These are phyloP conservation scores for Harpagoxenus sublaevis DNA, from an alignment of 2,888 invertebrate species.

Conservation along the genomic window DNA sequence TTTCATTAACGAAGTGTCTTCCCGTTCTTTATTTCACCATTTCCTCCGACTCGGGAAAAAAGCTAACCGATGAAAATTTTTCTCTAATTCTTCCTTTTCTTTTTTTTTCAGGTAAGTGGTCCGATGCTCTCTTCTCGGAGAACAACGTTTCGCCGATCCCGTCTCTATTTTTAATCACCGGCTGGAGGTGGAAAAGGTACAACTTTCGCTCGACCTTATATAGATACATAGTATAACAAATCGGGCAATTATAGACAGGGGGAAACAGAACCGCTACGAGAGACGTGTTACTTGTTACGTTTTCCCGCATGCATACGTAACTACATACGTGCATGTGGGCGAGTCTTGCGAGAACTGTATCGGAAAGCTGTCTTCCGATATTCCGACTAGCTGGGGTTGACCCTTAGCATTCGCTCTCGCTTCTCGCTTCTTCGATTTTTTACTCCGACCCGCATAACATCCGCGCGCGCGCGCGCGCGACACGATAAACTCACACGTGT, in stretches of 20 bases:
- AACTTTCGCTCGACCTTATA: background rate
- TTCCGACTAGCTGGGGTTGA: constrained; percentile 67
- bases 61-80: constrained; percentile 55
- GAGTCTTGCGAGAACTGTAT: constrained; percentile 64
- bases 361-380: constrained; percentile 73
- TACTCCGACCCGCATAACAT: background rate
- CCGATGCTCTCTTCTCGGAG: constrained; percentile 36
- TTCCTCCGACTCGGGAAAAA: constrained; percentile 21
- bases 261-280: background rate
- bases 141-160: constrained; percentile 41
- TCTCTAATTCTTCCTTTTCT: constrained; percentile 17
- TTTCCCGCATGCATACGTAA: constrained; percentile 10
- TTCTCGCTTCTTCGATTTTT: constrained; percentile 40
- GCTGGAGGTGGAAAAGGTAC: background rate
- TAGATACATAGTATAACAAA: background rate
- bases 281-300: constrained; percentile 7
- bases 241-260: background rate
- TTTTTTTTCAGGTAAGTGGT: constrained; percentile 58
- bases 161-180: constrained; percentile 30
- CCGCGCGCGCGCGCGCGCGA: constrained; percentile 2
- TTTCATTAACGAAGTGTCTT: constrained; percentile 64
- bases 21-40: constrained; percentile 44
- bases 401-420: constrained; percentile 63
- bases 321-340: background rate
- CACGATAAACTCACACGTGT: background rate